These are phyloP conservation scores for Anarrhichthys ocellatus DNA, from an alignment of 2,113 vertebrate genomes.

Conservation along the genomic window DNA sequence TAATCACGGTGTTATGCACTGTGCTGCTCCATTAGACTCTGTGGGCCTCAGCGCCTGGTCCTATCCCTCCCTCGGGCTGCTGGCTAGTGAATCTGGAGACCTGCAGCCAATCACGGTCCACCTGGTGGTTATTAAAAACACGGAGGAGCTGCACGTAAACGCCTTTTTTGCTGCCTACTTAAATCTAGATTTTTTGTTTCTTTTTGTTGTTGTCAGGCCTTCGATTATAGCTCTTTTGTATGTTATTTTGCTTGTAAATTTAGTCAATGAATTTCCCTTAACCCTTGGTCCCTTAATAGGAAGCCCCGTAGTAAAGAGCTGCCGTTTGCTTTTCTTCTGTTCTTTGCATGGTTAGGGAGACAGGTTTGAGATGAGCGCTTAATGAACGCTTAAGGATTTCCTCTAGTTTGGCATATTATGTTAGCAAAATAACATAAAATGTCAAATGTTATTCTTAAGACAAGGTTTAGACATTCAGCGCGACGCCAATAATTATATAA, in stretches of 20 bases:
- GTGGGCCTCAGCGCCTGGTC: not conserved
- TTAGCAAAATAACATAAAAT: too few species aligned
- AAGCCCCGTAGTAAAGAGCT: not conserved
- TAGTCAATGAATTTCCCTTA: not conserved
- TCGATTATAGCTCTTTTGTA: not conserved
- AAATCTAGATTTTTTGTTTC: too few species aligned
- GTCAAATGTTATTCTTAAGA: too few species aligned
- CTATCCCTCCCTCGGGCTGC: not conserved
- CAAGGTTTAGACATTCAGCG: too few species aligned
- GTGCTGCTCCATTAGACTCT: not conserved
- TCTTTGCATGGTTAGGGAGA: not conserved
- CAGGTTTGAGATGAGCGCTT: not conserved
- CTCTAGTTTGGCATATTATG: too few species aligned
- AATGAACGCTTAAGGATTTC: too few species aligned
- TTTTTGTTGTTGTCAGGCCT: too few species aligned
- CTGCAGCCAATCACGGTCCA: slow-evolving; percentile 10
- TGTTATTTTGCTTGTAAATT: not conserved
- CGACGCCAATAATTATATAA: too few species aligned
- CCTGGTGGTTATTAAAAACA: not conserved
- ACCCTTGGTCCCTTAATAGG: not conserved
- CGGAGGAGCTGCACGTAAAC: too few species aligned
- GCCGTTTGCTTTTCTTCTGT: not conserved
- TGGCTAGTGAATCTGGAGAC: slow-evolving; percentile 1
- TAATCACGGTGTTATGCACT: not conserved
- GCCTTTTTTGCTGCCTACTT: not conserved